phyloP scores from a whole-genome alignment of 2,113 vertebrate genomes.

The Orientallactaga bullata region DNA sequence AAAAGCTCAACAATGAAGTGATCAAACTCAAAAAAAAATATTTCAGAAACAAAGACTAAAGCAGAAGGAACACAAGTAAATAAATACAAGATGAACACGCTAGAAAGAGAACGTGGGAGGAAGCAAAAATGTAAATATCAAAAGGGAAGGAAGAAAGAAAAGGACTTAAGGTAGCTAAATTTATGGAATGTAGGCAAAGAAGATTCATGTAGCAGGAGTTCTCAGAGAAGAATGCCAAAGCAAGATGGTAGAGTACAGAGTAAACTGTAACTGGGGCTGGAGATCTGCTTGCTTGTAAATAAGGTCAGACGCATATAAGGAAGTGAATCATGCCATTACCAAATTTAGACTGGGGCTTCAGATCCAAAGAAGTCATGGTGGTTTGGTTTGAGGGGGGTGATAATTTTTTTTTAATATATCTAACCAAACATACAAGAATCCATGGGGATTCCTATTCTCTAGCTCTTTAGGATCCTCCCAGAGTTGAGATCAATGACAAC shows the following conservation, averaged over 20 bases:
- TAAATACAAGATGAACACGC: neutral
- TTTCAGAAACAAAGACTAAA: slow-evolving; percentile 45
- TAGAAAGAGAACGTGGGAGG: neutral
- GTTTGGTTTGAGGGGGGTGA: too few species aligned
- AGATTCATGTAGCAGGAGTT: neutral
- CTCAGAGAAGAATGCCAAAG: neutral
- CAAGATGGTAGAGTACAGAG: slow-evolving; percentile 31
- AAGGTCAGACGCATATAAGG: neutral
- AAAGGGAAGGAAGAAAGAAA: slow-evolving; percentile 10
- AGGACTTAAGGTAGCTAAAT: neutral
- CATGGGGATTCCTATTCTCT: neutral
- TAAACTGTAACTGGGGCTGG: neutral
- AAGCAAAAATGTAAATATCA: neutral
- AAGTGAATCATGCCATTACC: neutral
- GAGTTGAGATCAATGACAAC: neutral
- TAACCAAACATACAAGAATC: slow-evolving; percentile 25
- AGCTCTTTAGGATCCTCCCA: neutral
- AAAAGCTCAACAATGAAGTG: slow-evolving; percentile 57
- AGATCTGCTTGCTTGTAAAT: neutral
- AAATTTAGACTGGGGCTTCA: slow-evolving; percentile 11
- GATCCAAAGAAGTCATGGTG: neutral
- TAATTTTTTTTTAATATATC: slow-evolving; percentile 32
- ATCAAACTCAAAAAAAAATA: slow-evolving; percentile 21
- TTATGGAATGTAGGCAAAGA: neutral
- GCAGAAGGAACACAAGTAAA: neutral